Evolutionary conservation across 2,797 vertebrate genomes (phyloP), one percentile per base, ranked within the genome.

Genomic region (Taenioides sp.): DNA sequence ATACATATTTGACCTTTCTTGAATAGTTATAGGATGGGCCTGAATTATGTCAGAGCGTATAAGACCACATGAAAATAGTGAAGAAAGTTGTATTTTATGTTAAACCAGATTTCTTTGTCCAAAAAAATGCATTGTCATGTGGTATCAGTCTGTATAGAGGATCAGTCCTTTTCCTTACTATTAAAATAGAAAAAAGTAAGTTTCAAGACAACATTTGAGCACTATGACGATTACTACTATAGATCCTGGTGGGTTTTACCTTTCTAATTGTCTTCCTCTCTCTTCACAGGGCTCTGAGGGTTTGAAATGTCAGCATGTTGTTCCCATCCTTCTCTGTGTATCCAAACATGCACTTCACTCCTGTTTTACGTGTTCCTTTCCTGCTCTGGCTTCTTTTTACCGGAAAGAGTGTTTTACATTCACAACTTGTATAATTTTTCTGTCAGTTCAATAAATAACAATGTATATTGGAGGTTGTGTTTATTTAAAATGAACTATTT

Each of bases 401-500:
- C 80, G 77, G 77, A 73, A 55, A 28, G 78, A 82, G 76, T 82
- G 81, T 93, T 91, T 92, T 90, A 91, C 90, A 86, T 85, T 88
- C 77, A 89, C 65, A 67, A 84, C 84, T 80, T 89, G 83, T 91
- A 88, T 87, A 75, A 84, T 90, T 91, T 63, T 88, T 91, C 86
- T 88, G 88, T 91, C 82, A 76, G 77, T 91, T 89, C 83, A 93
- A 93, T 94, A 93, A 93, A 91, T 87, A 76, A 69, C 82, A 76
- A 65, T 88, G 47, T 66, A 82, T 92, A 89, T 88, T 86, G 72
- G 76, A 88, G 59, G 70, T 65, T 65, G 57, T 89, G 73, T 74
- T 90, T 89, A 71, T 88, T 88, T 72, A 23, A 74, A 27, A 37
- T 67, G 52, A 66, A 22, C 77, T 43, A 84, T 16, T 58, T 16